These are phyloP conservation scores for Bolborhynchus lineola DNA, from an alignment of 2,113 vertebrate genomes.

Conservation along the genomic window DNA sequence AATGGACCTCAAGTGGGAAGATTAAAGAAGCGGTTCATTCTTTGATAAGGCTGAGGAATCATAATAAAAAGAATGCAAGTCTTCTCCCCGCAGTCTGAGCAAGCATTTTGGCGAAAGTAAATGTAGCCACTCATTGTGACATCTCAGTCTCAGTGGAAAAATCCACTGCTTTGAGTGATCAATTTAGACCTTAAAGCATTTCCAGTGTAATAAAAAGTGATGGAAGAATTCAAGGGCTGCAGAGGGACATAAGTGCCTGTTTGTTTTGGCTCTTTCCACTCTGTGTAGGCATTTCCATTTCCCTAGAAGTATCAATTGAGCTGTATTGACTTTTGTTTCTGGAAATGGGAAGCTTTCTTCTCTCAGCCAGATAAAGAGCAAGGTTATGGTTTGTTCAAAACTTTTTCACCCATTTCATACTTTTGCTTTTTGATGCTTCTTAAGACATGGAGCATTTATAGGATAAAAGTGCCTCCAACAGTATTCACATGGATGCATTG, in stretches of 20 bases:
- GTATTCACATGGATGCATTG: neutral
- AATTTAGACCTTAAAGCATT: conserved; percentile 15
- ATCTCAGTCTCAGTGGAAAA: conserved; percentile 47
- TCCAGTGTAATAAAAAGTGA: conserved; percentile 60
- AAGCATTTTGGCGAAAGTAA: neutral
- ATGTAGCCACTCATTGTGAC: neutral
- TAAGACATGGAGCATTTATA: neutral
- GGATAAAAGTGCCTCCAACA: neutral
- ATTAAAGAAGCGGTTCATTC: conserved; percentile 4
- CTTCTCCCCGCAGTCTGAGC: neutral
- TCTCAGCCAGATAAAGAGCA: neutral
- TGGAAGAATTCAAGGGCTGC: conserved; percentile 56
- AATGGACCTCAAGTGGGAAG: neutral
- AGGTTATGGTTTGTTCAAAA: neutral
- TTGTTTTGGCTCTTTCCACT: conserved; percentile 38
- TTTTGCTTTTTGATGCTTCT: conserved; percentile 2
- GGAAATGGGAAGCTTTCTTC: conserved; percentile 53
- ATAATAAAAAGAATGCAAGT: neutral
- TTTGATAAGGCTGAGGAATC: neutral
- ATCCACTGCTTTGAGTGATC: conserved; percentile 31
- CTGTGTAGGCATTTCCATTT: conserved; percentile 63
- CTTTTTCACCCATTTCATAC: neutral
- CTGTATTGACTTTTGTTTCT: conserved; percentile 56
- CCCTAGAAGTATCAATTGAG: conserved; percentile 54
- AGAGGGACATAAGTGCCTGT: conserved; percentile 22